Base-by-base conservation (phyloP, 2,113 vertebrate species). In the Prunella fulvescens region DNA sequence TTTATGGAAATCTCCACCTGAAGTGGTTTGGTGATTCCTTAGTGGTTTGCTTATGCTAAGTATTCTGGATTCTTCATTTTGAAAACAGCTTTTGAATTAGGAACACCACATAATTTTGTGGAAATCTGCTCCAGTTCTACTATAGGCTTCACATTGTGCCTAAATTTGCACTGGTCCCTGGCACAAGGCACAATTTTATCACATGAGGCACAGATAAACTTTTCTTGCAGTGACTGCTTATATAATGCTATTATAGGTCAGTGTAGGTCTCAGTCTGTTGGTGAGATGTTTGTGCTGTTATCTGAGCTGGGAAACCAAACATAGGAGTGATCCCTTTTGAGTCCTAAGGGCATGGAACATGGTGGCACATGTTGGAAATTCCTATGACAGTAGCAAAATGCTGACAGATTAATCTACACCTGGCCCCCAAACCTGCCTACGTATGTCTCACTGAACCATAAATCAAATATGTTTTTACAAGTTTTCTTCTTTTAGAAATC, bases 401-500 rank as follows among this genome's bases (percentile, higher is more conserved):
- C 87, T 95, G 96, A 96, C 85, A 94, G 92, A 96, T 93, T 81
- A 84, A 88, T 95, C 89, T 86, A 90, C 95, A 96, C 79, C 87
- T 96, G 92, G 87, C 79, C 60, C 64, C 53, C 2, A n/a, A 95
- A 92, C 84, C 53, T 50, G 56, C 17, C 81, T 88, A 57, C 1
- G 7, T 81, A 77, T 25, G 35, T 82, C 80, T 89, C 50, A 90
- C 35, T 74, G 73, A 67, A 69, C 51, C 31, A 61, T 93, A 83
- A 95, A 95, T 93, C 80, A 91, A 90, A 64, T 51, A 40, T 33
- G 88, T 95, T 94, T 93, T 95, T 66, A 86, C 85, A 96, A 81
- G 95, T 86, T 91, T 91, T 90, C 94, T 95, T 81, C 94, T 97
- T 97, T 96, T 93, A 95, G 95, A 97, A 95, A 96, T 62, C 81